phyloP scores from a whole-genome alignment of 1,140 invertebrate species.

The Ylistrum balloti region DNA sequence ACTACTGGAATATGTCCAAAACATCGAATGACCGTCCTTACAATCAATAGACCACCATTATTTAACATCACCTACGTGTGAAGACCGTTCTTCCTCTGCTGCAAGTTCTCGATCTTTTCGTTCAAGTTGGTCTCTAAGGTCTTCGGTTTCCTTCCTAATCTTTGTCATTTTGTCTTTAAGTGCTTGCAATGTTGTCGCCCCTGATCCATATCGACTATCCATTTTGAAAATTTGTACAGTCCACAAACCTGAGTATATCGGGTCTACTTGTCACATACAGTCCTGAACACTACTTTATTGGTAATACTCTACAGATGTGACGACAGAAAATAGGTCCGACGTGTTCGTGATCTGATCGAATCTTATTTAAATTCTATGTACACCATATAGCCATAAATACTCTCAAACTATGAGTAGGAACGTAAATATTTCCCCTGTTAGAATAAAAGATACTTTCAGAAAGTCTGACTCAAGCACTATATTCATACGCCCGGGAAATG shows the following conservation, averaged over 20 bases:
- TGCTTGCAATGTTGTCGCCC: constrained; percentile 80
- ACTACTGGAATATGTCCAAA: not conserved
- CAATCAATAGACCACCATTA: not conserved
- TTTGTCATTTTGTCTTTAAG: constrained; percentile 99
- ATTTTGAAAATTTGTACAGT: not conserved
- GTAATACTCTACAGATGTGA: not conserved
- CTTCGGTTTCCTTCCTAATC: constrained; percentile 98
- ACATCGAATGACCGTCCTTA: not conserved
- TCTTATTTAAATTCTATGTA: not conserved
- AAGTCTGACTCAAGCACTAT: constrained; percentile 40
- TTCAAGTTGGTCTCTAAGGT: constrained; percentile 78
- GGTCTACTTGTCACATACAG: not conserved
- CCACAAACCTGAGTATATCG: not conserved
- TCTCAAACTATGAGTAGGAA: constrained; percentile 31
- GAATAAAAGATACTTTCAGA: constrained; percentile 14
- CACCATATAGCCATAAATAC: constrained; percentile 6
- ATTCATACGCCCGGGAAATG: constrained; percentile 47
- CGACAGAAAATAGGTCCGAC: not conserved
- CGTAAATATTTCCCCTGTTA: not conserved
- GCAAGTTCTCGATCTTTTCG: constrained; percentile 82
- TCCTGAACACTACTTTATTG: not conserved
- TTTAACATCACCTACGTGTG: constrained; percentile 69
- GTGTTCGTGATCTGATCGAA: not conserved
- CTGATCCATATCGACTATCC: not conserved
- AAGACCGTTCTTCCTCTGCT: constrained; percentile 93